Evolutionary conservation across 1,140 invertebrate species (phyloP).

Genomic region (Drosophila miranda): DNA sequence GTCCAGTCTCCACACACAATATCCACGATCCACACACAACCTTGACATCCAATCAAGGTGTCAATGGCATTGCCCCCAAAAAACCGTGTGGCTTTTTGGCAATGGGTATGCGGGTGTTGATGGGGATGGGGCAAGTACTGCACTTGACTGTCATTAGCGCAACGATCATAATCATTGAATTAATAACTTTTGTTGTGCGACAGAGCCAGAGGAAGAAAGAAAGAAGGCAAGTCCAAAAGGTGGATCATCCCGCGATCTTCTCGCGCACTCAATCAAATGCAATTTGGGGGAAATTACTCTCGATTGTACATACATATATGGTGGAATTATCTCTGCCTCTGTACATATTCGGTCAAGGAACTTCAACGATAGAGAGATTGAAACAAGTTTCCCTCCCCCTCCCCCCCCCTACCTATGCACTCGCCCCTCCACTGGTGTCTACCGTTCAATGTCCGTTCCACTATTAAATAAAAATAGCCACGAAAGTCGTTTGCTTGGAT

Average conservation of each 20-base stretch:
- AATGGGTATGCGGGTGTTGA: no score
- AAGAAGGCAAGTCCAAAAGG: constrained; percentile 24
- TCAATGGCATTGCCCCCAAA: constrained; percentile 58
- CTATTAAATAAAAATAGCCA: constrained; percentile 64
- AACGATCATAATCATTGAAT: constrained; percentile 76
- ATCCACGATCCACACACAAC: constrained; percentile 48
- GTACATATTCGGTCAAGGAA: constrained; percentile 55
- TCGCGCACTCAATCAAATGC: constrained; percentile 59
- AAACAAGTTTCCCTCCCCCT: constrained; percentile 54
- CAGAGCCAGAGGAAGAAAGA: constrained; percentile 1
- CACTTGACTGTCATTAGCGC: constrained; percentile 77
- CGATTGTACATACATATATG: constrained; percentile 8
- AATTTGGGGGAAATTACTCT: constrained; percentile 47
- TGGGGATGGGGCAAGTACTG: constrained; percentile 33
- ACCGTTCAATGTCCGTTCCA: constrained; percentile 53
- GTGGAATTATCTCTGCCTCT: background rate
- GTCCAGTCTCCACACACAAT: no score
- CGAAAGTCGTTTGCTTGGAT: constrained; percentile 53
- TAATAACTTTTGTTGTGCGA: constrained; percentile 60
- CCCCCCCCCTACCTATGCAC: no score
- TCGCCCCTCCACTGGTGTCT: constrained; percentile 13
- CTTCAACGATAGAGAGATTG: constrained; percentile 13
- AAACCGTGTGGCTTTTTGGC: constrained; percentile 16
- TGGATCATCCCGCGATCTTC: constrained; percentile 8
- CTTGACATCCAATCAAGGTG: constrained; percentile 78